Conservation (phyloP, 2,113 vertebrate species). For the Aleadryas rufinucha region DNA sequence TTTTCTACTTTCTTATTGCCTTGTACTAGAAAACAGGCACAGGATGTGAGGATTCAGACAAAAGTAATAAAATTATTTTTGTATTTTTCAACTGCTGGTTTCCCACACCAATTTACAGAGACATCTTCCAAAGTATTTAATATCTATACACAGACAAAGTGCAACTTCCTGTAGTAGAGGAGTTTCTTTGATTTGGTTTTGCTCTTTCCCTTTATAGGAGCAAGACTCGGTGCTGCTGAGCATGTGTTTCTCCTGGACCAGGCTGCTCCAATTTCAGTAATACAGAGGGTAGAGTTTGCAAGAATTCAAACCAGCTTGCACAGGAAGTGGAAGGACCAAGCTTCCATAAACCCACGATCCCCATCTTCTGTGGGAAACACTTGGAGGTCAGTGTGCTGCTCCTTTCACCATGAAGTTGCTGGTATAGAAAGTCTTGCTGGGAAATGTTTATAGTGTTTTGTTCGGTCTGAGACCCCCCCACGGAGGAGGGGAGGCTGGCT, state of each 20-base stretch:
- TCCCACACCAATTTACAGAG: background rate
- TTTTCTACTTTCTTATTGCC: background rate
- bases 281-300: background rate
- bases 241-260: background rate
- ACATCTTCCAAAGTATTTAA: background rate
- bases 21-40: background rate
- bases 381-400: background rate
- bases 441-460: background rate
- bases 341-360: background rate
- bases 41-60: background rate
- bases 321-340: background rate
- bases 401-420: background rate
- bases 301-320: background rate
- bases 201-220: background rate
- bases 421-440: background rate
- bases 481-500: background rate
- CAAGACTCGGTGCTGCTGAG: background rate
- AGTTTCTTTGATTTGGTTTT: background rate
- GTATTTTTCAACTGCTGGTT: background rate
- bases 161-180: background rate
- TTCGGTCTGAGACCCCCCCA: accelerated
- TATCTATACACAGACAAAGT: background rate
- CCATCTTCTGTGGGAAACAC: background rate
- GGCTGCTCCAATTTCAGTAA: background rate
- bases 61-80: background rate